Conservation (phyloP, 2,113 vertebrate species). For the Pristiophorus japonicus region DNA sequence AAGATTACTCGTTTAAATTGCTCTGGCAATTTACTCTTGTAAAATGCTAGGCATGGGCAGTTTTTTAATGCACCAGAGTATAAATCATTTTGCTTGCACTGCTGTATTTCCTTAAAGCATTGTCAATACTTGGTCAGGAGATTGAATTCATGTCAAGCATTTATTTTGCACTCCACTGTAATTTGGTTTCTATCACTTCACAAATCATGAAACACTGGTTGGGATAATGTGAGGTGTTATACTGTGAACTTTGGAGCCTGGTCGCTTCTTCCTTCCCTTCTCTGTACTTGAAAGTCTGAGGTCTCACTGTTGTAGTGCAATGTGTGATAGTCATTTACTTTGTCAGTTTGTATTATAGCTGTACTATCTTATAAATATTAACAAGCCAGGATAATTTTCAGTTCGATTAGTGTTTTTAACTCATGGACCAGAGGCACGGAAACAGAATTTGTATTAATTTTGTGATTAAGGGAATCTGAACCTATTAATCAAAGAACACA, state of each 20-base stretch:
- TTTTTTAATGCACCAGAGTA: background rate
- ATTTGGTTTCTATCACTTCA: constrained; percentile 22
- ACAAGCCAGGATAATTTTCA: background rate
- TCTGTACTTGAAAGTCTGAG: background rate
- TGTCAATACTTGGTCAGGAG: background rate
- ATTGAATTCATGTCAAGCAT: constrained; percentile 18
- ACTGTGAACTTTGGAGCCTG: background rate
- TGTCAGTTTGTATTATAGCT: background rate
- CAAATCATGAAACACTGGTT: background rate
- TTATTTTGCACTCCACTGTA: constrained; percentile 11
- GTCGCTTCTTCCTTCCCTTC: background rate
- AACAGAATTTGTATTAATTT: background rate
- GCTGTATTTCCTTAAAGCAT: background rate
- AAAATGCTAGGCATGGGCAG: background rate
- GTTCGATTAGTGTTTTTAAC: background rate
- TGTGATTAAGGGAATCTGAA: background rate
- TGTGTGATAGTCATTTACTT: background rate
- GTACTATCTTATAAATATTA: background rate
- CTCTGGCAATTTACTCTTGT: constrained; percentile 6
- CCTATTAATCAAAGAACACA: background rate
- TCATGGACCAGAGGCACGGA: background rate
- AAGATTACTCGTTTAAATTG: constrained; percentile 11
- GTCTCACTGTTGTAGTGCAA: background rate
- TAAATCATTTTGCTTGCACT: constrained; percentile 13
- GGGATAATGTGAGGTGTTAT: background rate